Evolutionary conservation across 2,888 invertebrate species (phyloP), one percentile per base, ranked within the genome.

Genomic region (Cataglyphis albicans): DNA sequence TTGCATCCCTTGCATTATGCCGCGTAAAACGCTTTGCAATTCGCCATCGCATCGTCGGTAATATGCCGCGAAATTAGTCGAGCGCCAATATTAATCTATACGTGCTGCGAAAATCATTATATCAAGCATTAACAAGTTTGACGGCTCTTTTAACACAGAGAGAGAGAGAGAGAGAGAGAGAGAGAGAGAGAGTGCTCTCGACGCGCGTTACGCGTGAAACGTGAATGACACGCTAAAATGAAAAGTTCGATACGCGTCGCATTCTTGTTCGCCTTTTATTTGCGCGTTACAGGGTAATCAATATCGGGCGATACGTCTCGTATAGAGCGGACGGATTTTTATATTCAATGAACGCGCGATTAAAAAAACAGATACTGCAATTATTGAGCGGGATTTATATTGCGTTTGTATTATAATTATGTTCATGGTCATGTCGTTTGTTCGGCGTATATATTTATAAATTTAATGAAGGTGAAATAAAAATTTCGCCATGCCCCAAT

Each of bases 91-190:
- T 78, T 78, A 78, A 78, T 78, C 78, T 78, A 68, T 78, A 6
- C 29, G 68, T 18, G 21, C 57, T 48, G 61, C 5, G 81, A 81
- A 75, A 75, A 75, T 81, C 78, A 81, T 81, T 61, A 63, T 63
- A 81, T 75, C 81, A 75, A 73, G 76, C 74, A 76, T 81, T 81
- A 81, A 81, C 81, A 81, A 76, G 81, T 81, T 63, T 81, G 81
- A 78, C 57, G 78, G 78, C 78, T 78, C 78, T 78, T 78, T 78
- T 78, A 78, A 78, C 76, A 41, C 57, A n/a, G 48, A 52, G 74
- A 73, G 41, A 52, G 74, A 73, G 41, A 52, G 74, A 73, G 41
- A 25, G 25, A 41, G 74, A n/a, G 48, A 41, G 74, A n/a, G n/a
- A 41, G 74, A 18, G 48, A 48, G 74, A 72, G 41, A n/a, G n/a